Evolutionary conservation across 2,888 invertebrate species (phyloP).

Genomic region (Agrotis clavis): DNA sequence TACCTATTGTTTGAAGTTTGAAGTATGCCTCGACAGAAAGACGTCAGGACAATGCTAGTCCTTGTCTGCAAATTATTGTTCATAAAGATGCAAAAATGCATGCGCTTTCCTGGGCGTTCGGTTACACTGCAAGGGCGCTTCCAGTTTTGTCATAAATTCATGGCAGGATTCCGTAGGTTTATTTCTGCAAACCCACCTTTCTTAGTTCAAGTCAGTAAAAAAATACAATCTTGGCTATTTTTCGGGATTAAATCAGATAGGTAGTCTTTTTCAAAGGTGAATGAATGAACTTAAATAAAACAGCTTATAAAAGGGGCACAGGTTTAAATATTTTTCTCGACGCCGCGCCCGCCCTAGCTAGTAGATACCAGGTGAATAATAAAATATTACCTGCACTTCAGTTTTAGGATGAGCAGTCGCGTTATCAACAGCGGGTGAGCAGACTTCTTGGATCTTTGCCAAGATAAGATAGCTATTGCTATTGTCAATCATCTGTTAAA

Average conservation of each 20-base stretch:
- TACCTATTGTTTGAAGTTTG: conserved; percentile 54
- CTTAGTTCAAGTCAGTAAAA: neutral
- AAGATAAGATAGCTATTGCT: neutral
- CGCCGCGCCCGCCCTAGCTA: too few species aligned
- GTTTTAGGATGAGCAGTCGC: conserved; percentile 95
- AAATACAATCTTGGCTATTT: too few species aligned
- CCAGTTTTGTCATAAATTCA: conserved; percentile 4
- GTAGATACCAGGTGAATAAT: neutral
- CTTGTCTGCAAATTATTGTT: conserved; percentile 53
- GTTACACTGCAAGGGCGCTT: conserved; percentile 14
- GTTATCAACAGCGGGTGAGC: conserved; percentile 95
- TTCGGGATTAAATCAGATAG: neutral
- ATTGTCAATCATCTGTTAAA: neutral
- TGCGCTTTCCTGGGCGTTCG: conserved; percentile 29
- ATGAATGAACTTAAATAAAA: neutral
- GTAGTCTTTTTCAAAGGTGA: neutral
- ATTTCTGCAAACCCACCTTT: neutral
- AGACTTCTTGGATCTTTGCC: conserved; percentile 95
- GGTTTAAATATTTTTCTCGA: too few species aligned
- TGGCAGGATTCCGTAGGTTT: conserved; percentile 27
- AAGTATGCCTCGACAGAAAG: conserved; percentile 32
- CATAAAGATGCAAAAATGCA: conserved; percentile 50
- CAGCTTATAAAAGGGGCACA: too few species aligned
- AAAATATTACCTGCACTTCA: conserved; percentile 92
- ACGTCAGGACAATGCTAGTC: conserved; percentile 45